Percentiles rank a stretch among this genome's conserved stretches.
Evolutionary conservation across 2,888 invertebrate genomes (phyloP).

Genomic region (Phragmatobia fuliginosa): DNA sequence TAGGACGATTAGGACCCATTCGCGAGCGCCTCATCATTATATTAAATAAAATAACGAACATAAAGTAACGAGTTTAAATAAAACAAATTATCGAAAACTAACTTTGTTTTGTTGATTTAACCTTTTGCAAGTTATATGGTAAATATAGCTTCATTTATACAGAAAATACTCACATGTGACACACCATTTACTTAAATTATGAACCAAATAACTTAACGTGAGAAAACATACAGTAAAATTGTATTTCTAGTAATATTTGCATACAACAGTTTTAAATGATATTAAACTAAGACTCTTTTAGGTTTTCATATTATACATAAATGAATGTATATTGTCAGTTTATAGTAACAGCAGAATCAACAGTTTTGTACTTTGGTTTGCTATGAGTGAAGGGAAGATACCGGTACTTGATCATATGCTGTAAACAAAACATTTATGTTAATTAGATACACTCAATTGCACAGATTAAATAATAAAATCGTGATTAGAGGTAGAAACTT

Average conservation of each 20-base stretch:
- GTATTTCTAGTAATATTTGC: slow-evolving; percentile 82
- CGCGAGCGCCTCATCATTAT: neutral
- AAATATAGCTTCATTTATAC: slow-evolving; percentile 20
- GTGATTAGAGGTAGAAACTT: slow-evolving; percentile 56
- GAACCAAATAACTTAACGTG: slow-evolving; percentile 61
- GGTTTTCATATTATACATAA: slow-evolving; percentile 55
- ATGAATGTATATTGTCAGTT: slow-evolving; percentile 70
- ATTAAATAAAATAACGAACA: neutral
- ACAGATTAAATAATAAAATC: neutral
- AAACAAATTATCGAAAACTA: slow-evolving; percentile 24
- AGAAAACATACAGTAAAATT: slow-evolving; percentile 81
- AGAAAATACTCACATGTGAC: slow-evolving; percentile 37
- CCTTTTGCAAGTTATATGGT: slow-evolving; percentile 4
- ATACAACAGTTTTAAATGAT: slow-evolving; percentile 81
- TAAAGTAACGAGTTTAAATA: slow-evolving; percentile 12
- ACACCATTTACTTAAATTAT: slow-evolving; percentile 46
- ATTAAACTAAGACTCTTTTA: slow-evolving; percentile 71
- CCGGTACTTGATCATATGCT: slow-evolving; percentile 99
- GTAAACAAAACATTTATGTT: slow-evolving; percentile 72
- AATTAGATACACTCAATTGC: neutral
- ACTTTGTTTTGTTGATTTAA: slow-evolving; percentile 13
- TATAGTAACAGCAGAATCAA: slow-evolving; percentile 74
- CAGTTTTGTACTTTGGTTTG: slow-evolving; percentile 96
- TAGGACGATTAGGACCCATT: neutral
- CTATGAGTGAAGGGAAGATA: slow-evolving; percentile 99